phyloP scores from a whole-genome alignment of 2,888 invertebrate species.

The Volucella inflata region DNA sequence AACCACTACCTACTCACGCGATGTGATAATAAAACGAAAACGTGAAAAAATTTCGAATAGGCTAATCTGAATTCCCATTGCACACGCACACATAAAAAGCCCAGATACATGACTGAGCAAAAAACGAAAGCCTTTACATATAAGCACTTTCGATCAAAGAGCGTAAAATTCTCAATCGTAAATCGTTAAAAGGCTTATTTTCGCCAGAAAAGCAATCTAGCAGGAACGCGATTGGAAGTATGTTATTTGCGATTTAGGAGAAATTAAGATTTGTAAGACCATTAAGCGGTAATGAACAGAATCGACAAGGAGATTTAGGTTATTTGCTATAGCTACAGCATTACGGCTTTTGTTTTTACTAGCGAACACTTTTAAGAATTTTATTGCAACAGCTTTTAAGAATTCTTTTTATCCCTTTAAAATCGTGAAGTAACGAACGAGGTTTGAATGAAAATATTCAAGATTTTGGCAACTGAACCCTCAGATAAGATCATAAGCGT shows the following conservation, averaged over 20 bases:
- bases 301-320: slow-evolving; percentile 9
- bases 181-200: slow-evolving; percentile 45
- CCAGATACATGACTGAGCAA: neutral
- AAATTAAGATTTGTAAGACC: slow-evolving; percentile 26
- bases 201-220: slow-evolving; percentile 29
- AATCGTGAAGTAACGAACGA: no score
- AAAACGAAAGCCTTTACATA: slow-evolving; percentile 12
- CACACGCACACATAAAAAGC: slow-evolving; percentile 9
- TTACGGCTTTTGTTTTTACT: no score
- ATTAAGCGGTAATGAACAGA: slow-evolving; percentile 25
- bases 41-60: slow-evolving; percentile 53
- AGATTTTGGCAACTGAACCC: no score
- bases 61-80: slow-evolving; percentile 12
- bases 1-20: slow-evolving; percentile 19
- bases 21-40: slow-evolving; percentile 21
- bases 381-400: no score
- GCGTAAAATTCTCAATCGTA: slow-evolving; percentile 22
- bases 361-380: no score
- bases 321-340: neutral
- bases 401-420: no score
- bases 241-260: slow-evolving; percentile 25
- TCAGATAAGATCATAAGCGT: no score
- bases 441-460: no score
- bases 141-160: neutral
- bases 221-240: slow-evolving; percentile 7